Evolutionary conservation across 2,113 vertebrate species (phyloP).

Genomic region (Heteronetta atricapilla): DNA sequence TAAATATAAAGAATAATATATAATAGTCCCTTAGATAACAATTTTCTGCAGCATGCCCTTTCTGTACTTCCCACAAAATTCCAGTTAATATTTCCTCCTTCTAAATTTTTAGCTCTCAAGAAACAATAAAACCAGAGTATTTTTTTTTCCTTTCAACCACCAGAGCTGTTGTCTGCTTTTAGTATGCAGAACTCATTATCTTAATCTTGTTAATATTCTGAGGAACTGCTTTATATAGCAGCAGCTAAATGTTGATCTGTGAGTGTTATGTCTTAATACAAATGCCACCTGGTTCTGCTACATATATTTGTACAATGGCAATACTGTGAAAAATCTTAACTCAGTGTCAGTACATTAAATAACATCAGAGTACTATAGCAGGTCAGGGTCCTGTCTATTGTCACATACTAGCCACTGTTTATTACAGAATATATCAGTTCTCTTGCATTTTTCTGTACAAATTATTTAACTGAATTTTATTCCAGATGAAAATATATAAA

Average conservation of each 20-base stretch:
- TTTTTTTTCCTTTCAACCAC: neutral
- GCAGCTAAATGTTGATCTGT: neutral
- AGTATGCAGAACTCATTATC: neutral
- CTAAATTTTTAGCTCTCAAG: neutral
- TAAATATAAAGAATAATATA: neutral
- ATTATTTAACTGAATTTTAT: slow-evolving; percentile 50
- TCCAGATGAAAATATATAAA: slow-evolving; percentile 50
- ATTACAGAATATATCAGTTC: neutral
- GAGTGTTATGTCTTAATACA: neutral
- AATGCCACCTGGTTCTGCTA: slow-evolving; percentile 2
- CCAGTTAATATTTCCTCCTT: neutral
- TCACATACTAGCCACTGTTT: slow-evolving; percentile 8
- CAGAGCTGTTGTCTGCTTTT: neutral
- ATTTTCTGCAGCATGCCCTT: neutral
- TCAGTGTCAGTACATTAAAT: neutral
- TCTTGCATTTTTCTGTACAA: slow-evolving; percentile 12
- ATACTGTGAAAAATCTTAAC: slow-evolving; percentile 14
- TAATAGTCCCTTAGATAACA: neutral
- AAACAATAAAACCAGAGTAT: neutral
- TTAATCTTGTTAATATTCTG: slow-evolving; percentile 11
- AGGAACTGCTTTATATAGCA: neutral
- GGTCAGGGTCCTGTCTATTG: neutral
- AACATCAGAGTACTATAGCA: neutral
- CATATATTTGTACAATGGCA: neutral
- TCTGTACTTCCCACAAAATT: neutral